Evolutionary conservation across 2,888 invertebrate genomes (phyloP).

Genomic region (Ramazzottius varieornatus): DNA sequence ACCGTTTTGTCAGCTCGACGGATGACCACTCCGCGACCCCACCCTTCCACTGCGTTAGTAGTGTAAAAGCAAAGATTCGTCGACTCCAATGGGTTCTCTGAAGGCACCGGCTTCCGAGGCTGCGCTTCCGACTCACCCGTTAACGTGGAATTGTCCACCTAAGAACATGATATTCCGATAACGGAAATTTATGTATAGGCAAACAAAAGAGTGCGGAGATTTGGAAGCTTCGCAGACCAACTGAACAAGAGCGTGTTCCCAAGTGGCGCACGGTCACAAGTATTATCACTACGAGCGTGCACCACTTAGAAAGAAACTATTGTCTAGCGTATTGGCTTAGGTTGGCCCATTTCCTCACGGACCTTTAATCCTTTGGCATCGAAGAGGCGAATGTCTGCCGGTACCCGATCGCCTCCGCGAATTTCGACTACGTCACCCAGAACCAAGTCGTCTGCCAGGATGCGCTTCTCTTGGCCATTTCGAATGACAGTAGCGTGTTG

Average conservation of each 20-base stretch:
- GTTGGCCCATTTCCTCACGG: no score
- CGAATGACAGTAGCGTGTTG: neutral
- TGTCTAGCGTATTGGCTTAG: no score
- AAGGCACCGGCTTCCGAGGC: slow-evolving; percentile 33
- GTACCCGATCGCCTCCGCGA: slow-evolving; percentile 8
- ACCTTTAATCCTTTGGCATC: neutral
- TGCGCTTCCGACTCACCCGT: slow-evolving; percentile 52
- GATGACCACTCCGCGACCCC: neutral
- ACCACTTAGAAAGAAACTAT: no score
- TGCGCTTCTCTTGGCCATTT: neutral
- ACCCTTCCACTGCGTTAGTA: slow-evolving; percentile 49
- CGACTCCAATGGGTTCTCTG: slow-evolving; percentile 44
- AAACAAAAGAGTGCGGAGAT: no score
- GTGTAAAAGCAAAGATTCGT: slow-evolving; percentile 53
- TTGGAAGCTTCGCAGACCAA: no score
- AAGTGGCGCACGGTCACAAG: no score
- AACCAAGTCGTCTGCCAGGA: neutral
- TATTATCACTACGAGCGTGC: no score
- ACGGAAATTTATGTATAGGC: no score
- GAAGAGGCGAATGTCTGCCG: neutral
- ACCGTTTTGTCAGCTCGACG: neutral
- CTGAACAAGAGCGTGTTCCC: no score
- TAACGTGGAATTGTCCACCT: slow-evolving; percentile 36
- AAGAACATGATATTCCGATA: neutral
- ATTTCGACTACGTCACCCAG: slow-evolving; percentile 7